Evolutionary conservation across 2,888 invertebrate species (phyloP), one percentile per base, ranked within the genome.

Genomic region (Galerucella pusilla): DNA sequence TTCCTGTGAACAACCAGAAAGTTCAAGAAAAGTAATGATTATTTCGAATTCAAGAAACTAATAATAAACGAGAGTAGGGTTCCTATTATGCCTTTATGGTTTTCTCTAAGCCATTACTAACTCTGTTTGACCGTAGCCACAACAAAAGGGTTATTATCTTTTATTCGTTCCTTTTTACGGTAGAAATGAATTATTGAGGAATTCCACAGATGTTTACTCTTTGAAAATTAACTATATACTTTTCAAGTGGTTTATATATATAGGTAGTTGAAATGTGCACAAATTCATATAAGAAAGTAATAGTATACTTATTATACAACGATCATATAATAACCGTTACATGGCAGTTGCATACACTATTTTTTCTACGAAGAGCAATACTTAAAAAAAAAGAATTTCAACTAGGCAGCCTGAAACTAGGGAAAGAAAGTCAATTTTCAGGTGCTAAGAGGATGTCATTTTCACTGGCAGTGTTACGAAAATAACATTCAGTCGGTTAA

Each of bases 121-220:
- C 64, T 64, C 64, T 64, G 42, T 64, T 64, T 64, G 64, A 64
- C 42, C 45, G 64, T 64, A 64, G 42, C 64, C 64, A 64, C 45
- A 42, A 64, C 64, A 64, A 64, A 45, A 25, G 64, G 16, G 25
- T 64, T 64, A 64, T 64, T 64, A 64, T 42, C 45, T 45, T 64
- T 16, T 64, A 64, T 64, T 64, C 35, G 20, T 63, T 63, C 63
- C 60, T 63, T 35, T 64, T 45, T 64, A 64, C n/a, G 45, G 45
- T 42, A 64, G 45, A 45, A 42, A 64, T 64, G 42, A 64, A 42
- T 64, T 45, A 64, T 64, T 16, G 14, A 61, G 35, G 35, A 61
- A 25, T 61, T 64, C 11, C n/a, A 25, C 45, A 42, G 64, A 46
- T 45, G 64, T 54, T n/a, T 54, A 12, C 49, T 14, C 49, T 49